These are phyloP conservation scores for Lanistes nyassanus DNA, from an alignment of 1,140 invertebrate species.

Conservation along the genomic window DNA sequence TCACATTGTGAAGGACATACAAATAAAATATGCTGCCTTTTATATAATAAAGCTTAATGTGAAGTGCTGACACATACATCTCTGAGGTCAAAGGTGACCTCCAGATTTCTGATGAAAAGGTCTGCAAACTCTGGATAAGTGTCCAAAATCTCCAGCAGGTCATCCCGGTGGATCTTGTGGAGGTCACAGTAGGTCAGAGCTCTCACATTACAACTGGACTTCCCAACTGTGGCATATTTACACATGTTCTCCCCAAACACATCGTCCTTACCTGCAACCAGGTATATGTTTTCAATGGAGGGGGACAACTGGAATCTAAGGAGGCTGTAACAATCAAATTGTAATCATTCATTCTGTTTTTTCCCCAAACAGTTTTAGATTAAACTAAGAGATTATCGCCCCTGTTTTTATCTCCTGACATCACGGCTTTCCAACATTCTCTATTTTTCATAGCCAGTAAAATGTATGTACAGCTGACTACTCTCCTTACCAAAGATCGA, in stretches of 20 bases:
- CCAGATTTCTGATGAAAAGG: constrained; percentile 91
- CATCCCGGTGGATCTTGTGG: constrained; percentile 96
- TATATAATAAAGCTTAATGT: too few relatives aligned
- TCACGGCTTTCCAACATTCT: too few relatives aligned
- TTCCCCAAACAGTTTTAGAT: too few relatives aligned
- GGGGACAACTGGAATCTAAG: constrained; percentile 14
- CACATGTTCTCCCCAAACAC: constrained; percentile 99
- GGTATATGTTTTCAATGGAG: neutral
- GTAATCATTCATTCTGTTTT: too few relatives aligned
- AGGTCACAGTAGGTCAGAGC: constrained; percentile 99
- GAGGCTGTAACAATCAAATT: neutral
- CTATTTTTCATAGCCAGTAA: too few relatives aligned
- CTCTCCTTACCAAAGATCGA: too few relatives aligned
- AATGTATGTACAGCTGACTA: too few relatives aligned
- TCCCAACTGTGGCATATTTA: constrained; percentile 90
- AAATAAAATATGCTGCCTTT: too few relatives aligned
- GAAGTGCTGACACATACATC: constrained; percentile 60
- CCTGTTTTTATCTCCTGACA: too few relatives aligned
- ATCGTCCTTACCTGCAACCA: constrained; percentile 87
- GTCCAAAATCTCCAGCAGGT: constrained; percentile 95
- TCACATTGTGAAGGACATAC: too few relatives aligned
- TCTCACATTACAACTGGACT: constrained; percentile 96
- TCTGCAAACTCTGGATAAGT: constrained; percentile 97
- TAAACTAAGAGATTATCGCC: too few relatives aligned
- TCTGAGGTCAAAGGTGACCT: constrained; percentile 92